Percentiles rank a stretch among this genome's conserved stretches.
These are phyloP conservation scores for Ptychoptera albimana DNA, from an alignment of 2,888 invertebrate species.

Conservation along the genomic window DNA sequence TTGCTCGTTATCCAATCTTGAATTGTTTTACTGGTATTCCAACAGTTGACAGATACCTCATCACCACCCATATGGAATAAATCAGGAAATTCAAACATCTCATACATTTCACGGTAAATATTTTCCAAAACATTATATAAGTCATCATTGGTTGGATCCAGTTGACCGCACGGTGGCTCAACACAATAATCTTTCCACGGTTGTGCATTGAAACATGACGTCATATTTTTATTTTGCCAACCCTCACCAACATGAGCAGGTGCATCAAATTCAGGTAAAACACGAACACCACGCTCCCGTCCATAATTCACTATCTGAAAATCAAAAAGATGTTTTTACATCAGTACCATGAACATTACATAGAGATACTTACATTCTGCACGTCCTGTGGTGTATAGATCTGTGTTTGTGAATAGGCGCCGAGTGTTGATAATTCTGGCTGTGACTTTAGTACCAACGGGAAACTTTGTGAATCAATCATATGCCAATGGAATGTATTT, in stretches of 20 bases:
- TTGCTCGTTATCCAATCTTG: conserved; percentile 43
- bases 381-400: conserved; percentile 39
- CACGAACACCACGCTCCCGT: conserved; percentile 37
- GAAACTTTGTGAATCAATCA: conserved; percentile 77
- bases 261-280: conserved; percentile 46
- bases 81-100: conserved; percentile 30
- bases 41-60: conserved; percentile 49
- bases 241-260: conserved; percentile 38
- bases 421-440: conserved; percentile 47
- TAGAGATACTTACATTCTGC: conserved; percentile 17
- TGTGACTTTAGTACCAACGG: conserved; percentile 55
- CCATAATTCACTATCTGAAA: conserved; percentile 34
- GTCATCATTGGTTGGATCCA: conserved; percentile 48
- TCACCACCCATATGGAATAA: conserved; percentile 73
- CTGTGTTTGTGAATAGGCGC: conserved; percentile 55
- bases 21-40: conserved; percentile 48
- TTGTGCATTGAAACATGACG: conserved; percentile 44
- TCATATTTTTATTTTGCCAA: conserved; percentile 40
- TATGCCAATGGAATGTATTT: conserved; percentile 82
- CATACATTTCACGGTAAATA: conserved; percentile 52
- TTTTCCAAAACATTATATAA: conserved; percentile 45
- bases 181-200: conserved; percentile 49
- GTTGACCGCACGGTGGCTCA: conserved; percentile 62
- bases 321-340: neutral
- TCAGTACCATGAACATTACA: too few relatives aligned